A percentile compares a stretch with the other conserved stretches of the same genome.
Evolutionary conservation across 2,113 vertebrate genomes (phyloP).

Genomic region (Percina caprodes): DNA sequence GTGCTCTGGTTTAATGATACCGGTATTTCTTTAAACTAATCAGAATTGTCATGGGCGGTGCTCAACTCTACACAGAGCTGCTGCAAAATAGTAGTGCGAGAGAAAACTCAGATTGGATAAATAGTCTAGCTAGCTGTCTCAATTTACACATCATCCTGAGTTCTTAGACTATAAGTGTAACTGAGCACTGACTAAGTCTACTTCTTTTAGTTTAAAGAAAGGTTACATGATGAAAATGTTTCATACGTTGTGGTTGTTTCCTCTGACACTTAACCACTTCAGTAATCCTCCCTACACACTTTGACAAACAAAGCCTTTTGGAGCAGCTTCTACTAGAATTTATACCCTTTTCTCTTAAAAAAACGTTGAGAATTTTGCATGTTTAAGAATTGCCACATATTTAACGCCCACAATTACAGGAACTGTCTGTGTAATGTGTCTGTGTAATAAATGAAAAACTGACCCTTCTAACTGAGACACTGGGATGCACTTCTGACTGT

Average conservation of each 20-base stretch:
- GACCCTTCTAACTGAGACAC: neutral
- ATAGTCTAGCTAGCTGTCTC: too few species aligned
- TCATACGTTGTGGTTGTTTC: neutral
- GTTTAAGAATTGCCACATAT: neutral
- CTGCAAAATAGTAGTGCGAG: too few species aligned
- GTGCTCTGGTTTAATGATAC: too few species aligned
- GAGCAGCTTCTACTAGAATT: neutral
- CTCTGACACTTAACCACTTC: neutral
- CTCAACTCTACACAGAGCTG: too few species aligned
- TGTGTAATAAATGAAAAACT: neutral
- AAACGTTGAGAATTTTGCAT: neutral
- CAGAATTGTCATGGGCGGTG: too few species aligned
- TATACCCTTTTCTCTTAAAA: neutral
- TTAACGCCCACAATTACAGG: conserved; percentile 19
- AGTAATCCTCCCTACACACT: neutral
- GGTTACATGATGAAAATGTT: neutral
- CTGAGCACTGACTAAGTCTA: neutral
- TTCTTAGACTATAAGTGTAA: neutral
- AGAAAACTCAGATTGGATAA: too few species aligned
- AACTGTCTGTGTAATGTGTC: conserved; percentile 11
- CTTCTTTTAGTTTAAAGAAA: neutral
- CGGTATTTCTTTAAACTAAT: too few species aligned
- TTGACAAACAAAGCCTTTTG: neutral
- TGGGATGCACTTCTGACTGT: neutral
- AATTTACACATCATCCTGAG: neutral